Evolutionary conservation across 2,888 invertebrate genomes (phyloP).

Genomic region (Diarsia mendica): DNA sequence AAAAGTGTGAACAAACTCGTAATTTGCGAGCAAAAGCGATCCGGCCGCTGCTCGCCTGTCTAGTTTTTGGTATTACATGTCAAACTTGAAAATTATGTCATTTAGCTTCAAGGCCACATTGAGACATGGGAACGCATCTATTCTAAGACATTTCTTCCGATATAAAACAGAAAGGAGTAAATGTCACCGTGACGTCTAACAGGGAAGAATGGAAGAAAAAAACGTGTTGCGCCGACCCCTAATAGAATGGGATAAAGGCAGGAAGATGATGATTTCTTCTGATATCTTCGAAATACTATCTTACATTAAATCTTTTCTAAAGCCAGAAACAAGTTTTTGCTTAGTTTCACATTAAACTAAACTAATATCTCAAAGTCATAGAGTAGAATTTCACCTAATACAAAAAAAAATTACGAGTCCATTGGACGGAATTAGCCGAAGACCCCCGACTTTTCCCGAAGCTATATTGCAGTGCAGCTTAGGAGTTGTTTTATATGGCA

Average conservation of each 20-base stretch:
- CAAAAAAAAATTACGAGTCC: constrained; percentile 25
- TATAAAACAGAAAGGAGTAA: no score
- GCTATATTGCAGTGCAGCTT: constrained; percentile 18
- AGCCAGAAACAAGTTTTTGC: background rate
- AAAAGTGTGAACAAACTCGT: background rate
- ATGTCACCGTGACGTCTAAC: no score
- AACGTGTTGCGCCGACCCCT: no score
- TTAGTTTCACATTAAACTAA: background rate
- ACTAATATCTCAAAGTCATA: background rate
- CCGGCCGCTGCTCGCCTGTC: background rate
- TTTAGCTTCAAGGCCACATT: no score
- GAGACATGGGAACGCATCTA: no score
- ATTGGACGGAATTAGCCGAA: constrained; percentile 1
- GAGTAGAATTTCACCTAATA: background rate
- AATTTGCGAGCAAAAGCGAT: background rate
- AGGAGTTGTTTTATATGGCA: constrained; percentile 30
- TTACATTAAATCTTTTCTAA: background rate
- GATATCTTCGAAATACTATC: no score
- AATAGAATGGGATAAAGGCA: no score
- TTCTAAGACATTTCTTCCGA: no score
- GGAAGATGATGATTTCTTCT: no score
- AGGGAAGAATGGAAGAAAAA: no score
- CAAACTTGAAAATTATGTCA: background rate
- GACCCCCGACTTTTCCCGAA: background rate
- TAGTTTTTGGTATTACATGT: background rate